These are phyloP conservation scores for Caloenas nicobarica DNA, from an alignment of 2,113 vertebrate genomes.

Conservation along the genomic window DNA sequence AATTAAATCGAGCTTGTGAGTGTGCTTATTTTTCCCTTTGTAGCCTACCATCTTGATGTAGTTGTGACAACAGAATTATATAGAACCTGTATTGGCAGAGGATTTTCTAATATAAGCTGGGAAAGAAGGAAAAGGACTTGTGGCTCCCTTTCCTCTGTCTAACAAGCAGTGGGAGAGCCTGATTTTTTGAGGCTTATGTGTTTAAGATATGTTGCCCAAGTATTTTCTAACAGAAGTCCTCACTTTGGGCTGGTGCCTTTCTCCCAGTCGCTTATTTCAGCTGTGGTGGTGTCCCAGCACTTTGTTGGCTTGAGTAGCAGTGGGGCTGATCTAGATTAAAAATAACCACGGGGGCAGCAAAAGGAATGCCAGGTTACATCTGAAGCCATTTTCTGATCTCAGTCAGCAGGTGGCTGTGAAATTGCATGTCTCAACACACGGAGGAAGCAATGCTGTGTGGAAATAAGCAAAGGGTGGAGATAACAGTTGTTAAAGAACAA, in stretches of 20 bases:
- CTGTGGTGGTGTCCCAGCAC: background rate
- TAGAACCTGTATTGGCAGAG: background rate
- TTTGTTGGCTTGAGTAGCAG: background rate
- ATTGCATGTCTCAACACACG: background rate
- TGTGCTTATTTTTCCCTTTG: background rate
- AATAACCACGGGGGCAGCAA: background rate
- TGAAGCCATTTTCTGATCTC: background rate
- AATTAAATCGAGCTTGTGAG: background rate
- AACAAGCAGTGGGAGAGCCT: background rate
- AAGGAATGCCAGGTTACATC: background rate
- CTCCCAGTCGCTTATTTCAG: background rate
- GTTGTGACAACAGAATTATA: background rate
- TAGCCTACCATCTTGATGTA: background rate
- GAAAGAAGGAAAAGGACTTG: background rate
- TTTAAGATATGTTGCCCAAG: background rate
- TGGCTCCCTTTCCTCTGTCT: background rate
- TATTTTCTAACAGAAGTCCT: background rate
- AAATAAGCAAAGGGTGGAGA: background rate
- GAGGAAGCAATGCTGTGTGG: background rate
- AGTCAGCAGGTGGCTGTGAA: background rate
- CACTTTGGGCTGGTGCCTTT: background rate
- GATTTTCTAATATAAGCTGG: background rate
- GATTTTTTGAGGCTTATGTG: background rate
- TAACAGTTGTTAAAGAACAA: background rate
- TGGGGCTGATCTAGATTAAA: background rate